Evolutionary conservation across 2,797 vertebrate species (phyloP).

Genomic region (Fringilla coelebs): DNA sequence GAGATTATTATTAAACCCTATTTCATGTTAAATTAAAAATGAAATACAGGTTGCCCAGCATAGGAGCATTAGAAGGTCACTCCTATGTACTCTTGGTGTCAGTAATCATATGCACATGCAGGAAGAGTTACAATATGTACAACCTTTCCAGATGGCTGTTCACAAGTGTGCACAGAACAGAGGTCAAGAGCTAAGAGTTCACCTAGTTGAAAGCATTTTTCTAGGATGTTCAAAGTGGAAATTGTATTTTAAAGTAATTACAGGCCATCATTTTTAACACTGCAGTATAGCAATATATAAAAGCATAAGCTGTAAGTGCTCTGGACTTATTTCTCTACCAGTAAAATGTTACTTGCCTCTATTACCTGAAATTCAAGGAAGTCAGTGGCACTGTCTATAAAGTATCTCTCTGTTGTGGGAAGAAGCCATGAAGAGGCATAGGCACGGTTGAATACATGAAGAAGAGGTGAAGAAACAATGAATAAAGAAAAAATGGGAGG

Average conservation of each 20-base stretch:
- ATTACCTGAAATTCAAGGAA: constrained; percentile 59
- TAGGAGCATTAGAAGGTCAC: constrained; percentile 13
- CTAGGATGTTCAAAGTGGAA: not conserved
- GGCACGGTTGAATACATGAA: not conserved
- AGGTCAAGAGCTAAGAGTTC: constrained; percentile 44
- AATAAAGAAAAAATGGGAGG: not conserved
- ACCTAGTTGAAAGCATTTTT: constrained; percentile 1
- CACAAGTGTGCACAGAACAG: not conserved
- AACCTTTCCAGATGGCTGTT: constrained; percentile 5
- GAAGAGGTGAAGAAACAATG: not conserved
- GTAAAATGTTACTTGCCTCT: constrained; percentile 47
- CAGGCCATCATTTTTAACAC: constrained; percentile 36
- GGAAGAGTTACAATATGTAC: not conserved
- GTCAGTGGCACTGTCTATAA: not conserved
- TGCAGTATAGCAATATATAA: constrained; percentile 7
- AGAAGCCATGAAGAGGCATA: not conserved
- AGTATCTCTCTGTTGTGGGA: not conserved
- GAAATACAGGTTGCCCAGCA: not conserved
- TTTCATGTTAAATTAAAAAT: constrained; percentile 43
- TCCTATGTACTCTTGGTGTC: not conserved
- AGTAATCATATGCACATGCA: not conserved
- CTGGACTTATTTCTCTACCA: constrained; percentile 31
- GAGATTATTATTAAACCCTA: constrained; percentile 26
- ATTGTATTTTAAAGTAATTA: constrained; percentile 53
- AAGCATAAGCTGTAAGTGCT: constrained; percentile 16